phyloP scores from a whole-genome alignment of 2,113 vertebrate species.

The Anguilla rostrata region DNA sequence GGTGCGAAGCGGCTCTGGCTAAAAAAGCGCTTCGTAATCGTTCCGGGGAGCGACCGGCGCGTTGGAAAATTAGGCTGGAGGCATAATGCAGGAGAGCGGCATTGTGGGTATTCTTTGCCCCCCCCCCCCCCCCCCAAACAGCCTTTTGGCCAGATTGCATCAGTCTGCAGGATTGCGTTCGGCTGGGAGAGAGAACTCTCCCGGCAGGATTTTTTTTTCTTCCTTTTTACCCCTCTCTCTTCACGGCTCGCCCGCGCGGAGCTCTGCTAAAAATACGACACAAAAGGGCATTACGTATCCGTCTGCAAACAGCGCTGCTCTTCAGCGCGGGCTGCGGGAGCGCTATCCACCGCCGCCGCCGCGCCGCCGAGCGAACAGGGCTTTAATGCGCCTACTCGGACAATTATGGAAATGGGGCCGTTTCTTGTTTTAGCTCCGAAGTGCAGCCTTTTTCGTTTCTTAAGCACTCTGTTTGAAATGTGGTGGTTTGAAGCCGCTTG shows the following conservation, averaged over 20 bases:
- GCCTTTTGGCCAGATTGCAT: not conserved
- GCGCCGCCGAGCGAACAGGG: not conserved
- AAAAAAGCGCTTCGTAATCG: not conserved
- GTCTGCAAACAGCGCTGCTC: slow-evolving; percentile 8
- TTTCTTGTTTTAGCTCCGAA: not conserved
- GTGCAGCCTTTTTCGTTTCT: not conserved
- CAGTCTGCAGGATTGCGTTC: not conserved
- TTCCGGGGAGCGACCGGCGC: not conserved
- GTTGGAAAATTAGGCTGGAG: slow-evolving; percentile 23
- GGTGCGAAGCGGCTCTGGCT: not conserved
- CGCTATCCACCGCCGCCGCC: not conserved
- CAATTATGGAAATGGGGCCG: not conserved
- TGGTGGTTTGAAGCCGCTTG: not conserved
- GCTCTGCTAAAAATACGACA: slow-evolving; percentile 39
- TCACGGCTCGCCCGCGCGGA: slow-evolving; percentile 30
- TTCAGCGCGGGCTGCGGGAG: not conserved
- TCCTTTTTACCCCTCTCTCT: not conserved
- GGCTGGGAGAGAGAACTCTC: slow-evolving; percentile 6
- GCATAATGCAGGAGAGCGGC: not conserved
- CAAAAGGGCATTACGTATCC: slow-evolving; percentile 14
- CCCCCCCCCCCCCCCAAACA: no score
- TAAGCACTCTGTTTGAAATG: not conserved
- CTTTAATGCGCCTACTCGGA: not conserved
- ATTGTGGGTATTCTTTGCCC: slow-evolving; percentile 16
- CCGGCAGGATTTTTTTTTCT: slow-evolving; percentile 20